Evolutionary conservation across 2,113 vertebrate genomes (phyloP).

Genomic region (Silurus glanis): DNA sequence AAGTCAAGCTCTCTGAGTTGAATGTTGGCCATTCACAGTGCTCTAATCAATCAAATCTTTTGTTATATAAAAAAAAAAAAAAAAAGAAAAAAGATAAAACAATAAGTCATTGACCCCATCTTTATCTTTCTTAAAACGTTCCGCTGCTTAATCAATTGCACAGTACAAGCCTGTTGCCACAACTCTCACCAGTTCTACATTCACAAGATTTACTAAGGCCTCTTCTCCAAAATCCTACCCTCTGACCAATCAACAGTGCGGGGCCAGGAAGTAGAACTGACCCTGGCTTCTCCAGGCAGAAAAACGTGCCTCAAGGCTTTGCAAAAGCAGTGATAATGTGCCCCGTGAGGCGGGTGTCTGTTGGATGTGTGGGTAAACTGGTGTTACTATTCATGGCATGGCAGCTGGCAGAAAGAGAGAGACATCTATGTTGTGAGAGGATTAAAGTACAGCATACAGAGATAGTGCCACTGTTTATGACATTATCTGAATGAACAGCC

Average conservation of each 20-base stretch:
- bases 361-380: constrained; percentile 13
- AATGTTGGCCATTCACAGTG: no score
- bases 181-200: background rate
- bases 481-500: constrained; percentile 34
- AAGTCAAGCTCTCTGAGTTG: background rate
- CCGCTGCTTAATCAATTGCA: background rate
- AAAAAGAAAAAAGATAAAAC: no score
- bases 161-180: background rate
- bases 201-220: background rate
- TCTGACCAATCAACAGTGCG: background rate
- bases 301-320: background rate
- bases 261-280: background rate
- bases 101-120: background rate
- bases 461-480: constrained; percentile 21
- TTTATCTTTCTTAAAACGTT: background rate
- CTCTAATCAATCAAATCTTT: no score
- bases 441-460: constrained; percentile 26
- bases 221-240: background rate
- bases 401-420: constrained; percentile 36
- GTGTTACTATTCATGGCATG: constrained; percentile 25
- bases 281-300: background rate
- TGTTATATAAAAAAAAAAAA: no score
- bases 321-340: background rate
- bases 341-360: background rate
- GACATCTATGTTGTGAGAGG: constrained; percentile 24